A percentile compares a stretch with the other conserved stretches of the same genome.
These are phyloP conservation scores for Panulirus ornatus DNA, from an alignment of 1,140 invertebrate species.

Conservation along the genomic window DNA sequence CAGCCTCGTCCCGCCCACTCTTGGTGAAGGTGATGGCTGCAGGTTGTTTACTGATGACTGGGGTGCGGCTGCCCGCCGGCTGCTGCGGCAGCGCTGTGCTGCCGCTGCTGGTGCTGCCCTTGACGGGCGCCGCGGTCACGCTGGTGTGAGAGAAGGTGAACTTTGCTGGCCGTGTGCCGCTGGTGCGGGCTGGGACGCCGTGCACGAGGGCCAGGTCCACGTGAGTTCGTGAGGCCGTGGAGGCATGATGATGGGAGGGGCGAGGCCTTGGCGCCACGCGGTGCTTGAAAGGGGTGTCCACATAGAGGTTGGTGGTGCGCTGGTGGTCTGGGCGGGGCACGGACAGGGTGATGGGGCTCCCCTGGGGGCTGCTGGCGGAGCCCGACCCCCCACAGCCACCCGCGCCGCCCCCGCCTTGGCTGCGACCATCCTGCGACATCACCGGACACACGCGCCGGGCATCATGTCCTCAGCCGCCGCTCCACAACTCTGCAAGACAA, in stretches of 20 bases:
- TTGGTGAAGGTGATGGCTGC: slow-evolving; percentile 71
- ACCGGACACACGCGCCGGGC: slow-evolving; percentile 44
- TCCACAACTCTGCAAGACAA: slow-evolving; percentile 49
- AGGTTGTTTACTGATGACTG: slow-evolving; percentile 74
- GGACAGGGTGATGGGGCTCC: slow-evolving; percentile 66
- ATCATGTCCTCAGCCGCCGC: slow-evolving; percentile 65
- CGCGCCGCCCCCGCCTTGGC: slow-evolving; percentile 69
- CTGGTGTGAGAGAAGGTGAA: neutral
- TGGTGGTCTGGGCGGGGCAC: slow-evolving; percentile 86
- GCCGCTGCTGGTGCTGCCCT: slow-evolving; percentile 37
- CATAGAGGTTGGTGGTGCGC: slow-evolving; percentile 89
- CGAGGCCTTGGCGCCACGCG: slow-evolving; percentile 74
- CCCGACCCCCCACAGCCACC: slow-evolving; percentile 60
- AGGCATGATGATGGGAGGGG: slow-evolving; percentile 23
- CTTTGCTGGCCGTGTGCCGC: slow-evolving; percentile 48
- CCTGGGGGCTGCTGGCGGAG: slow-evolving; percentile 54
- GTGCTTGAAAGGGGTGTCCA: slow-evolving; percentile 86
- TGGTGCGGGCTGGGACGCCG: slow-evolving; percentile 53
- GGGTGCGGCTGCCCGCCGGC: slow-evolving; percentile 59
- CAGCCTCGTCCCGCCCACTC: slow-evolving; percentile 77
- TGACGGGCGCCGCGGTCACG: slow-evolving; percentile 52
- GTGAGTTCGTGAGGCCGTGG: slow-evolving; percentile 77
- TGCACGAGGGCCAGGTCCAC: slow-evolving; percentile 78
- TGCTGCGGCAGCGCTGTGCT: slow-evolving; percentile 12
- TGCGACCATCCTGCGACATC: slow-evolving; percentile 70